Base-by-base conservation (phyloP, 2,888 invertebrate genomes). In the Dicyrtomina minuta region DNA sequence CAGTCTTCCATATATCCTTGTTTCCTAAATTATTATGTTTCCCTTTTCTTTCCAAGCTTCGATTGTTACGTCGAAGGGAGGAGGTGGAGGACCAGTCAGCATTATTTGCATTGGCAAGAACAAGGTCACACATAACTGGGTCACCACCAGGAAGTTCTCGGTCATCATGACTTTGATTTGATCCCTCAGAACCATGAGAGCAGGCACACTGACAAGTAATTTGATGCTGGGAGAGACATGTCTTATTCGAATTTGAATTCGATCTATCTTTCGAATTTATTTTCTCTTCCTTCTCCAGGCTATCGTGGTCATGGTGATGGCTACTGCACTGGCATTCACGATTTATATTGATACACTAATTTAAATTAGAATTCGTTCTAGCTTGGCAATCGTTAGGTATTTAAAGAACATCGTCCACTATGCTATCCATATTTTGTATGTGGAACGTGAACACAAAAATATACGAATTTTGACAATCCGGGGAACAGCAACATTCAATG, bases 41-140 rank as follows among this genome's bases (percentile, higher is more conserved):
- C n/a, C n/a, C 22, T 13, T 59, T 60, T 55, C 75, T 73, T 64
- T 77, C 77, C 71, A 77, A 65, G 66, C 77, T 77, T 41, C 71
- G 71, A 27, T 61, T 61, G 22, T 58, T 53, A 74, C 74, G 58
- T 70, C 62, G 39, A 67, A 66, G 12, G 65, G 66, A 17, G 39
- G 15, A 27, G 62, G 59, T 33, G 39, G 65, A 43, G 49, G 70
- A 20, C 67, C 67, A 55, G 61, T 68, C 61, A 39, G 15, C 60
- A 46, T 41, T 68, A n/a, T 62, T 74, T 1, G 65, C 65, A 66
- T 78, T 78, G 5, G 76, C 78, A 39, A 76, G 61, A 12, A 78
- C 78, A 41, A 78, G 67, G 66, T 78, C 78, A 70, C 78, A 78
- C 78, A 76, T 76, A 49, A 76, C 75, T 24, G 62, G 41, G 13